These are phyloP conservation scores for Agapornis roseicollis DNA, from an alignment of 2,113 vertebrate genomes.

Conservation along the genomic window DNA sequence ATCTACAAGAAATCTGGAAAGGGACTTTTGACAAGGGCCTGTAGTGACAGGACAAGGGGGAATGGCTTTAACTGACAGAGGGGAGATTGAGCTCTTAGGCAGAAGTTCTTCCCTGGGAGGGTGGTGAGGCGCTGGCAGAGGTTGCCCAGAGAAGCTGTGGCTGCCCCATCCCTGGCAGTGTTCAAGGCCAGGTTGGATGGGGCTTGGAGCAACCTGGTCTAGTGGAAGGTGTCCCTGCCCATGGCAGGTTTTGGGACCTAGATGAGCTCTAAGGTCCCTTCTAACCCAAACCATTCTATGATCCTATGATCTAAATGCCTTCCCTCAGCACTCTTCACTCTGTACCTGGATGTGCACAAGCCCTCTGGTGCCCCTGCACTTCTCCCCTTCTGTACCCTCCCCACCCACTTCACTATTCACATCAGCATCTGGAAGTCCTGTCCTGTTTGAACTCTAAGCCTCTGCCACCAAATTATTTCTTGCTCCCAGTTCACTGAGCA, in stretches of 20 bases:
- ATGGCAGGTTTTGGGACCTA: neutral
- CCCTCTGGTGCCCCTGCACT: accelerated
- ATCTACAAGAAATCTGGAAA: neutral
- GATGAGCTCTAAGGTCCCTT: neutral
- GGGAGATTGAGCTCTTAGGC: neutral
- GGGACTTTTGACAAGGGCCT: neutral
- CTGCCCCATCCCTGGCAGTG: neutral
- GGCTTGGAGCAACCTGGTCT: neutral
- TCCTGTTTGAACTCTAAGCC: conserved; percentile 9
- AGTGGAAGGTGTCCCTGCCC: neutral
- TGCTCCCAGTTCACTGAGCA: neutral
- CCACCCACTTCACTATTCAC: neutral
- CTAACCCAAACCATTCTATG: neutral
- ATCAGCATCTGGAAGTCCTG: neutral
- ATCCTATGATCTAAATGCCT: neutral
- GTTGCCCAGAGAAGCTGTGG: neutral
- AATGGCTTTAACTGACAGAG: neutral
- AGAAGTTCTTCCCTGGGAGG: neutral
- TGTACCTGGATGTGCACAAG: neutral
- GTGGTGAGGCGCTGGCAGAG: neutral
- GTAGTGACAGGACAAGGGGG: neutral
- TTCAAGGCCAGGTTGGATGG: neutral
- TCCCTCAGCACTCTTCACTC: neutral
- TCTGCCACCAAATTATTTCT: conserved; percentile 54
- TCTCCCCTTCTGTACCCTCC: neutral